Evolutionary conservation across 1,140 invertebrate species (phyloP).

Genomic region (Brachystomella parvula): DNA sequence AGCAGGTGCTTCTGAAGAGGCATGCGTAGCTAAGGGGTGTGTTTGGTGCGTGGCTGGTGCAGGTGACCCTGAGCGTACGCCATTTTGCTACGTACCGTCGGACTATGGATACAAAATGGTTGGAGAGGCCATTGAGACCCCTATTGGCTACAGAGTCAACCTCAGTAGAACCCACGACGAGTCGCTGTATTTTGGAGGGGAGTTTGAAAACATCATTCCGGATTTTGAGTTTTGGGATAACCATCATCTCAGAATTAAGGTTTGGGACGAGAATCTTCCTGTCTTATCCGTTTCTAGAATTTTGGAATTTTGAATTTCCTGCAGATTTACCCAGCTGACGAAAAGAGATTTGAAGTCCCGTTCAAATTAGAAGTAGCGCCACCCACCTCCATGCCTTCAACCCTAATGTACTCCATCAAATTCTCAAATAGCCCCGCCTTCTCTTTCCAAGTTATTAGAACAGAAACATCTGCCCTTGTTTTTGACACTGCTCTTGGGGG

Average conservation of each 20-base stretch:
- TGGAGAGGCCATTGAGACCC: neutral
- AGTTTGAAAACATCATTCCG: neutral
- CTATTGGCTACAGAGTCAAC: neutral
- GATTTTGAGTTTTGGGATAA: neutral
- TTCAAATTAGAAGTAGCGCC: constrained; percentile 24
- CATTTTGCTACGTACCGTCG: neutral
- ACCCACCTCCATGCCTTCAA: neutral
- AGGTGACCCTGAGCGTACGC: neutral
- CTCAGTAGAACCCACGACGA: neutral
- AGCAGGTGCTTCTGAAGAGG: neutral
- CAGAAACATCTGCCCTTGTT: constrained; percentile 4
- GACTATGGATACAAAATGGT: constrained; percentile 14
- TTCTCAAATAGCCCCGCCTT: constrained; percentile 19
- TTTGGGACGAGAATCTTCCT: neutral
- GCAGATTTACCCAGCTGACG: neutral
- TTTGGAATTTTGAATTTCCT: neutral
- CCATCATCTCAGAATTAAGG: constrained; percentile 11
- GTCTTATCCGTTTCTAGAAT: neutral
- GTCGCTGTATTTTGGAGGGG: constrained; percentile 1
- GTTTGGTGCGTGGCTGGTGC: constrained; percentile 6
- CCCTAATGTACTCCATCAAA: constrained; percentile 15
- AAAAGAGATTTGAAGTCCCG: constrained; percentile 30
- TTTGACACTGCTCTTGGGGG: constrained; percentile 50
- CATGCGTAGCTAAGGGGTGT: constrained; percentile 2
- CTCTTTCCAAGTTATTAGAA: constrained; percentile 28